Evolutionary conservation across 2,113 vertebrate species (phyloP).

Genomic region (Ondatra zibethicus): DNA sequence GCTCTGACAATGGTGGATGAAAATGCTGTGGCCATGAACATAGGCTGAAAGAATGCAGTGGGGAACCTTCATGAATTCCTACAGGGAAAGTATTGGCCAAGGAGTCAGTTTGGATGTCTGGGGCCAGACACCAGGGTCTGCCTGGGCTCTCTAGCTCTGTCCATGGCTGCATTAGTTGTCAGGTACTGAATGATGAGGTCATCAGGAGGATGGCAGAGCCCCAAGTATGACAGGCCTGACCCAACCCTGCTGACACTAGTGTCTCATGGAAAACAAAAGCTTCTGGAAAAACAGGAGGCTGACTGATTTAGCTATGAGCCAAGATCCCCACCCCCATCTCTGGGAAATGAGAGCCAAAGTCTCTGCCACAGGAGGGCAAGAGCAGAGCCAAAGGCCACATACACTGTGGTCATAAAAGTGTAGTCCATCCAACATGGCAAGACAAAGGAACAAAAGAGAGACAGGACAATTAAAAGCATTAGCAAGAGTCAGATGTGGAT

Average conservation of each 20-base stretch:
- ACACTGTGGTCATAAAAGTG: neutral
- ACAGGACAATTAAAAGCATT: neutral
- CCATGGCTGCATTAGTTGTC: accelerated
- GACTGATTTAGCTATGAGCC: neutral
- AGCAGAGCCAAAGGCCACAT: neutral
- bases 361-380: neutral
- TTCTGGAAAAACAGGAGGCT: neutral
- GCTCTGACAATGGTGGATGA: neutral
- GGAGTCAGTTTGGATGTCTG: too few species aligned
- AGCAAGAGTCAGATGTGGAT: neutral
- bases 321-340: neutral
- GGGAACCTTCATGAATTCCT: neutral
- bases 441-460: accelerated
- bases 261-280: accelerated
- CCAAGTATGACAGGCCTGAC: neutral
- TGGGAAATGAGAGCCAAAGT: neutral
- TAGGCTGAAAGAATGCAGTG: neutral
- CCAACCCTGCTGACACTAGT: neutral
- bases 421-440: neutral
- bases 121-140: neutral
- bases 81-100: accelerated
- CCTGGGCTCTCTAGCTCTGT: neutral
- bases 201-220: neutral
- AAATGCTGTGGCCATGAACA: accelerated
- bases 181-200: accelerated